phyloP scores from a whole-genome alignment of 2,888 invertebrate genomes.

The Heliconius sara region DNA sequence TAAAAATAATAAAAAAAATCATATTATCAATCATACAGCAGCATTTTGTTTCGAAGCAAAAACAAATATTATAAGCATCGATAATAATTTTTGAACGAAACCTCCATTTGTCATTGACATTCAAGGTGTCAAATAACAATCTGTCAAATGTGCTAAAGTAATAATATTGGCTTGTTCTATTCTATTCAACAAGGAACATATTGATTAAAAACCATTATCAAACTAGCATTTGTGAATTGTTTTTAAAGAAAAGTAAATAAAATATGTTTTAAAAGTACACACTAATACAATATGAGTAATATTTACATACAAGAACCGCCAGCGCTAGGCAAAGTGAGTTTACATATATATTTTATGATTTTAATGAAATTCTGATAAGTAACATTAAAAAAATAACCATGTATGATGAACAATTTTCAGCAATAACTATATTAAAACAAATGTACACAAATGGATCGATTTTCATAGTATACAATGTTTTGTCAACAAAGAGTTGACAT shows the following conservation, averaged over 20 bases:
- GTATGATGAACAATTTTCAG: too few species aligned
- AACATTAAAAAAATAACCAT: background rate
- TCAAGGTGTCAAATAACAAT: background rate
- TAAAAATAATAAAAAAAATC: too few species aligned
- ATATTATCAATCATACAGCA: too few species aligned
- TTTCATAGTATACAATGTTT: too few species aligned
- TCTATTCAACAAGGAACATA: background rate
- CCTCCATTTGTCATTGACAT: conserved; percentile 4
- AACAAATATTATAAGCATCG: too few species aligned
- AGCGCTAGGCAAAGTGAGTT: conserved; percentile 94
- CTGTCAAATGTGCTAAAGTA: conserved; percentile 3
- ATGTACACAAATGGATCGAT: too few species aligned
- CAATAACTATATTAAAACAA: too few species aligned
- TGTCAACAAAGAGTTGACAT: too few species aligned
- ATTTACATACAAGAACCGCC: conserved; percentile 99
- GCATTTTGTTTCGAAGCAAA: too few species aligned
- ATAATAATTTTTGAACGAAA: background rate
- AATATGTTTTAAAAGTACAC: background rate
- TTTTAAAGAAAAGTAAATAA: background rate
- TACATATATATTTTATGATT: background rate
- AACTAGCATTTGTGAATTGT: background rate
- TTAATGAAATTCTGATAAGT: background rate
- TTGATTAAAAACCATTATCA: background rate
- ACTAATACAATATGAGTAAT: conserved; percentile 90
- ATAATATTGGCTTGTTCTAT: background rate